Evolutionary conservation across 2,797 vertebrate species (phyloP).

Genomic region (Pseudomugil tenellus): DNA sequence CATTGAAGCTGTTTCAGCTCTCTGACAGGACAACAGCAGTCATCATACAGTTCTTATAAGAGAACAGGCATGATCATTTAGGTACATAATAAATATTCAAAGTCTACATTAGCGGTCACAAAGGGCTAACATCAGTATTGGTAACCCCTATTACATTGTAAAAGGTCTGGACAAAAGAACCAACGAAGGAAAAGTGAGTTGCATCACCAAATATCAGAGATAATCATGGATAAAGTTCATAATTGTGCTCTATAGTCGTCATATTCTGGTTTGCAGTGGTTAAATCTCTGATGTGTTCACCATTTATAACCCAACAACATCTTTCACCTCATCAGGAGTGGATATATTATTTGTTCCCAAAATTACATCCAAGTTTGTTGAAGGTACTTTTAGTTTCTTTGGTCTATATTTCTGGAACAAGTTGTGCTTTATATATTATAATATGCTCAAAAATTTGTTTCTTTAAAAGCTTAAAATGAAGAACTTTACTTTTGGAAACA

Average conservation of each 20-base stretch:
- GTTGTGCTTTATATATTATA: too few relatives aligned
- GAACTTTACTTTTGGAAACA: too few relatives aligned
- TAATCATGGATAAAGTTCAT: conserved; percentile 33
- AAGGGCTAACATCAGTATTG: too few relatives aligned
- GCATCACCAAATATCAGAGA: neutral
- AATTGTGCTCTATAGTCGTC: conserved; percentile 73
- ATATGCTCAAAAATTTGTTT: too few relatives aligned
- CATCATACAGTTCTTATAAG: conserved; percentile 50
- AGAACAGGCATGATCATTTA: conserved; percentile 65
- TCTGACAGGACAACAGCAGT: conserved; percentile 74
- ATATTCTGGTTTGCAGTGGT: conserved; percentile 2
- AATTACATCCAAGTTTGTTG: neutral
- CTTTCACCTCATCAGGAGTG: neutral
- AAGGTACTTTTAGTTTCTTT: neutral
- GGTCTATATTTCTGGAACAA: neutral
- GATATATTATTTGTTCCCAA: neutral
- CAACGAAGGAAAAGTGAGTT: neutral
- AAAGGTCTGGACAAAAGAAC: neutral
- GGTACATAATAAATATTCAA: conserved; percentile 69
- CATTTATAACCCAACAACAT: neutral
- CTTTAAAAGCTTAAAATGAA: neutral
- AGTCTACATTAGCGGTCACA: conserved; percentile 67
- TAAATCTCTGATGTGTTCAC: neutral
- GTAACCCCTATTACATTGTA: neutral
- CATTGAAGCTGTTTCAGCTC: conserved; percentile 75